Evolutionary conservation across 2,113 vertebrate genomes (phyloP).

Genomic region (Daphoenositta chrysoptera): DNA sequence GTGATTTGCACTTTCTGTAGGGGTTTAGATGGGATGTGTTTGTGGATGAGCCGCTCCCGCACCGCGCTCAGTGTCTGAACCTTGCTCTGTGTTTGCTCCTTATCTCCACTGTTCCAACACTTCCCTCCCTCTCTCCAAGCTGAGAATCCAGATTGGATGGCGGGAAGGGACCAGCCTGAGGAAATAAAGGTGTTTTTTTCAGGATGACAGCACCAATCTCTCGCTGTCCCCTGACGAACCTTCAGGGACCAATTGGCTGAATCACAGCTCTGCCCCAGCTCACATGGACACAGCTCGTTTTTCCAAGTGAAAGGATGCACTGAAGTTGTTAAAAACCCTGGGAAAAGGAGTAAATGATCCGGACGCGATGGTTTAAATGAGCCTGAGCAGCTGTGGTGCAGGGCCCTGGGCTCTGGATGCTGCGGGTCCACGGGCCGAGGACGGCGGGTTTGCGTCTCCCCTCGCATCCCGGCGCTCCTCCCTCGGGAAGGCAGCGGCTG

Average conservation of each 20-base stretch:
- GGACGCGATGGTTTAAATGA: background rate
- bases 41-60: rapidly evolving
- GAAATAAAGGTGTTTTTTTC: background rate
- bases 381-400: background rate
- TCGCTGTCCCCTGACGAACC: rapidly evolving
- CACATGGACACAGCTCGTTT: background rate
- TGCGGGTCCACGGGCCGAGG: rapidly evolving
- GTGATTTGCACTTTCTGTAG: background rate
- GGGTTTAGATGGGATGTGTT: background rate
- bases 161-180: background rate
- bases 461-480: rapidly evolving
- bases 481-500: background rate
- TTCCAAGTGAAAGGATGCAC: background rate
- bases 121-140: background rate
- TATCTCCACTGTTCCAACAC: background rate
- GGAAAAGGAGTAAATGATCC: background rate
- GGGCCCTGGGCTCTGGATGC: background rate
- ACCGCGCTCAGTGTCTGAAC: rapidly evolving
- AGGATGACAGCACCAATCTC: background rate
- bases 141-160: background rate
- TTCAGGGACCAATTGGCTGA: background rate
- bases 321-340: background rate
- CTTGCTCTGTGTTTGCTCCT: background rate
- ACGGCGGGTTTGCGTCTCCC: background rate
- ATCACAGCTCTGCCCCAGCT: background rate